Percentiles rank a stretch among this genome's conserved stretches.
These are phyloP conservation scores for Ornithorhynchus anatinus DNA, from an alignment of 2,113 vertebrate genomes.

Conservation along the genomic window DNA sequence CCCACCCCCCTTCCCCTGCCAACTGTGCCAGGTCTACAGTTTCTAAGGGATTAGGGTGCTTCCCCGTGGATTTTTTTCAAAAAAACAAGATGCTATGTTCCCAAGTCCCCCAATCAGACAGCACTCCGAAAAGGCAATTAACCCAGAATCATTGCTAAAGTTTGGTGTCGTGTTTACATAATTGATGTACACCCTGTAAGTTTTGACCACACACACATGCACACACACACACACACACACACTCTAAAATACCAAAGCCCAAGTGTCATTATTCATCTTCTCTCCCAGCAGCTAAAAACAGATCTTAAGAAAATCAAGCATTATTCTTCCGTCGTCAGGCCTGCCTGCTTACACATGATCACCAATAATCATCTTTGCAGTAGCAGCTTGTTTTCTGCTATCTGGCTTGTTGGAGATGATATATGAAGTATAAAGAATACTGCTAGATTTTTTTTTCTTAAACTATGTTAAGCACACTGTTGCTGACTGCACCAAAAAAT, in stretches of 20 bases:
- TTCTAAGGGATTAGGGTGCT: too few relatives aligned
- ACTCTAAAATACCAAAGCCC: too few relatives aligned
- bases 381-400: constrained; percentile 53
- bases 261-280: neutral
- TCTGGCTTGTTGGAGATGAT: constrained; percentile 57
- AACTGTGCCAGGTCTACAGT: too few relatives aligned
- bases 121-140: too few relatives aligned
- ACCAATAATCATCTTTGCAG: constrained; percentile 26
- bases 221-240: too few relatives aligned
- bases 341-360: constrained; percentile 31
- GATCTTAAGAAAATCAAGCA: neutral
- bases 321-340: neutral
- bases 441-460: constrained; percentile 56
- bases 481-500: constrained; percentile 62
- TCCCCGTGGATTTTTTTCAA: too few relatives aligned
- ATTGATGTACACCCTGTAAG: neutral
- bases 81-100: too few relatives aligned
- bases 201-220: constrained; percentile 9
- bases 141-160: neutral
- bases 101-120: too few relatives aligned
- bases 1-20: too few relatives aligned
- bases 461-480: constrained; percentile 54
- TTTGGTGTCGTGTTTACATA: neutral
- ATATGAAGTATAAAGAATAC: constrained; percentile 43
- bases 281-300: neutral